phyloP scores from a whole-genome alignment of 2,113 vertebrate species.

The Entomyzon cyanotis region DNA sequence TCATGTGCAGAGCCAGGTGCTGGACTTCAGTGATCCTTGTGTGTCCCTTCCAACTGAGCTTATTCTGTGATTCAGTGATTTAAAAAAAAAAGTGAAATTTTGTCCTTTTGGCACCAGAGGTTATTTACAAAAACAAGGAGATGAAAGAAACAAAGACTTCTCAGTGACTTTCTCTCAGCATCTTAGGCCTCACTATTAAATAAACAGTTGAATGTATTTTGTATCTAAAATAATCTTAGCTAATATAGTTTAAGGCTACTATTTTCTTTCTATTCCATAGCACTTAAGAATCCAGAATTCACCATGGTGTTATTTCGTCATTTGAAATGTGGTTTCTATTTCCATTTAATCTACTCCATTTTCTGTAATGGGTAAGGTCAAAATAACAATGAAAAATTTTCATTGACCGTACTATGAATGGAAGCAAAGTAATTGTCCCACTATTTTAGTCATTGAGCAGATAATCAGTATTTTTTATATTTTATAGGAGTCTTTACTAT shows the following conservation, averaged over 20 bases:
- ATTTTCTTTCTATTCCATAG: not conserved
- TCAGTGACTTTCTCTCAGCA: not conserved
- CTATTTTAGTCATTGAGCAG: not conserved
- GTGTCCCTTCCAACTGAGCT: not conserved
- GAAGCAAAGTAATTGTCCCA: not conserved
- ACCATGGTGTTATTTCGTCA: not conserved
- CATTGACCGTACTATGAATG: not conserved
- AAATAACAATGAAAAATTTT: not conserved
- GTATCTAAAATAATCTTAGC: not conserved
- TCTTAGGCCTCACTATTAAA: not conserved
- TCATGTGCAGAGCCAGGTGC: not conserved
- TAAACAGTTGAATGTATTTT: not conserved
- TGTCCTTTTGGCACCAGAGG: not conserved
- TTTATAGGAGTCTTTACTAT: not conserved
- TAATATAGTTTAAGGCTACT: not conserved
- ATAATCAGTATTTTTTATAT: not conserved
- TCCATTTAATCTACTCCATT: not conserved
- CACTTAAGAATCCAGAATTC: not conserved
- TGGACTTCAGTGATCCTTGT: rapidly evolving
- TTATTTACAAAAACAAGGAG: not conserved
- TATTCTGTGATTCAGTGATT: not conserved
- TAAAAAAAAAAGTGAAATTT: not conserved
- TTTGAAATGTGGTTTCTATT: not conserved
- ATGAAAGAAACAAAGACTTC: not conserved
- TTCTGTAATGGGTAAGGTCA: not conserved